Base-by-base conservation (phyloP, 2,888 invertebrate genomes). In the Phyllotreta cruciferae region DNA sequence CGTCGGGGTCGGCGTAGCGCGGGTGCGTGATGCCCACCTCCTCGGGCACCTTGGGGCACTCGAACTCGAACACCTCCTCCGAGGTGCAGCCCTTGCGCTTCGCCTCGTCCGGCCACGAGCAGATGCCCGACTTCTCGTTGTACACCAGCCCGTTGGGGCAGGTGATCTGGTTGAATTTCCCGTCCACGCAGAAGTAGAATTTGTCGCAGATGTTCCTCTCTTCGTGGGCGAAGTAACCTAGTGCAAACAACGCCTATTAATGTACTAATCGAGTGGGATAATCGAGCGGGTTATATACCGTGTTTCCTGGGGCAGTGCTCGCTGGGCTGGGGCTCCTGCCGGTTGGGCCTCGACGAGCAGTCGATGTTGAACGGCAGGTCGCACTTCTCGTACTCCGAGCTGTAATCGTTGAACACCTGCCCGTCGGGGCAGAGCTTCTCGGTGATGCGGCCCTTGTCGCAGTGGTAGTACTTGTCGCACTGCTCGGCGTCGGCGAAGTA, bases 101-200 rank as follows among this genome's bases (percentile, higher is more conserved):
- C 6, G 94, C 94, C 78, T 94, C 93, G 83, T 95, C 94, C 0
- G 95, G 89, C 95, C 95, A 95, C 13, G 93, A 92, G 80, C 95
- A 95, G 74, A 94, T 95, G 66, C 94, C 94, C 44, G 90, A 91
- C 79, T 90, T 91, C 71, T 92, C 91, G 75, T 92, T 93, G 82
- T 94, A 95, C 8, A 94, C 94, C 60, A 96, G 82, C 0, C 94
- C 94, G 49, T 86, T 88, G 0, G 95, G 94, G 67, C 95, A 96
- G 0, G 89, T 92, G 78, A 95, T 93, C 88, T 91, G 91, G 81
- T 94, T 94, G 84, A 89, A 94, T 81, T 90, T 87, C 3, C 94
- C 94, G 77, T 93, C 93, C 35, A 93, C 93, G 76, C 94, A 94
- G 80, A 89, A 94, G 81, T 92, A 94, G 83, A 94, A 94, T 76